phyloP scores from a whole-genome alignment of 2,797 vertebrate genomes.

The Ispidina lecontei region DNA sequence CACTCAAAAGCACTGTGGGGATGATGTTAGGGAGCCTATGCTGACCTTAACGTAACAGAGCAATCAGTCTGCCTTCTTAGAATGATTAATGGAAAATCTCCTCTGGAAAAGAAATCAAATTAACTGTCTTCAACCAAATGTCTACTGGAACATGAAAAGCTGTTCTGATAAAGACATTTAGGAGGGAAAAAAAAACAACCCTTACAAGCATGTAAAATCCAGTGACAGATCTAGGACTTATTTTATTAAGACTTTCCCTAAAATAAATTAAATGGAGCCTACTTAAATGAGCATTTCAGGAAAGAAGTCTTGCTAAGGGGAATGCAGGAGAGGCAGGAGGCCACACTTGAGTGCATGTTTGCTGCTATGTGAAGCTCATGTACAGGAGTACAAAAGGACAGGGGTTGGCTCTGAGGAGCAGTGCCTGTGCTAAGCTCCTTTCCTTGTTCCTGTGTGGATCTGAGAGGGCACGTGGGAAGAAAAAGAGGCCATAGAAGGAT shows the following conservation, averaged over 20 bases:
- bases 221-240: slow-evolving; percentile 74
- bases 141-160: slow-evolving; percentile 79
- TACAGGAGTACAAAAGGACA: neutral
- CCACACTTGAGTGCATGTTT: neutral
- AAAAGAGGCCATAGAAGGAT: neutral
- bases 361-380: neutral
- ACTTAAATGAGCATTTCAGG: slow-evolving; percentile 60
- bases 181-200: slow-evolving; percentile 7
- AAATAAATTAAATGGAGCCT: slow-evolving; percentile 68
- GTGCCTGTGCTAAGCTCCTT: neutral
- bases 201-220: slow-evolving; percentile 65
- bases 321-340: neutral
- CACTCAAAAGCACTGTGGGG: slow-evolving; percentile 44
- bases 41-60: slow-evolving; percentile 79
- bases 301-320: slow-evolving; percentile 31
- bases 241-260: slow-evolving; percentile 71
- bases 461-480: fast-evolving
- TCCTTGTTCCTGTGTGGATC: neutral
- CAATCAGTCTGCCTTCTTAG: slow-evolving; percentile 79
- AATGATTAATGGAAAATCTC: slow-evolving; percentile 83
- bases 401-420: neutral
- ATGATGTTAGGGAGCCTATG: slow-evolving; percentile 71
- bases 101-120: slow-evolving; percentile 84
- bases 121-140: slow-evolving; percentile 83
- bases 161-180: slow-evolving; percentile 79